Conservation (phyloP, 1,140 invertebrate genomes). For the Aporrectodea caliginosa region DNA sequence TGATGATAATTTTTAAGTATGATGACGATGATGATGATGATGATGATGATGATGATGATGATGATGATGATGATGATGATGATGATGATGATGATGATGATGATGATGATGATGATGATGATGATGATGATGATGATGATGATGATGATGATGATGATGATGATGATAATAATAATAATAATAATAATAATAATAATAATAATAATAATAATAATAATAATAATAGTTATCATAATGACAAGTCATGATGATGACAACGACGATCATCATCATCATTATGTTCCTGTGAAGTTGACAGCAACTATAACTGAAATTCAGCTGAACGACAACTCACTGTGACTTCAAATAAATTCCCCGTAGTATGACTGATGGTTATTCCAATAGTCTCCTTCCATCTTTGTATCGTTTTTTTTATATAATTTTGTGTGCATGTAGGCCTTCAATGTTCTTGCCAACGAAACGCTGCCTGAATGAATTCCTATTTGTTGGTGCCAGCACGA, state of each 20-base stretch:
- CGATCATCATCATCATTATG: too few species aligned
- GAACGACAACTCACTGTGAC: too few species aligned
- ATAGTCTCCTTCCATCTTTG: too few species aligned
- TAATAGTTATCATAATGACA: neutral
- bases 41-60: neutral
- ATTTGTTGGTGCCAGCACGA: too few species aligned
- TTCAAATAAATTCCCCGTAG: too few species aligned
- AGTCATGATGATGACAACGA: neutral
- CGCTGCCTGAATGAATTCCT: too few species aligned
- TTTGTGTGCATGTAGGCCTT: too few species aligned
- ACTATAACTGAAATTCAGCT: too few species aligned
- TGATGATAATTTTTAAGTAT: neutral
- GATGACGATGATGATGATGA: constrained; percentile 1
- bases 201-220: neutral
- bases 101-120: neutral
- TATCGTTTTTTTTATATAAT: too few species aligned
- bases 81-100: constrained; percentile 7
- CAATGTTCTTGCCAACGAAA: too few species aligned
- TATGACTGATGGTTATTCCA: too few species aligned
- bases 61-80: neutral
- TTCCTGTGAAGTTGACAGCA: too few species aligned
- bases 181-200: neutral
- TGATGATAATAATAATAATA: neutral
- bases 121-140: constrained; percentile 4
- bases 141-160: constrained; percentile 1